Evolutionary conservation across 2,888 invertebrate species (phyloP).

Genomic region (Phyllotreta striolata): DNA sequence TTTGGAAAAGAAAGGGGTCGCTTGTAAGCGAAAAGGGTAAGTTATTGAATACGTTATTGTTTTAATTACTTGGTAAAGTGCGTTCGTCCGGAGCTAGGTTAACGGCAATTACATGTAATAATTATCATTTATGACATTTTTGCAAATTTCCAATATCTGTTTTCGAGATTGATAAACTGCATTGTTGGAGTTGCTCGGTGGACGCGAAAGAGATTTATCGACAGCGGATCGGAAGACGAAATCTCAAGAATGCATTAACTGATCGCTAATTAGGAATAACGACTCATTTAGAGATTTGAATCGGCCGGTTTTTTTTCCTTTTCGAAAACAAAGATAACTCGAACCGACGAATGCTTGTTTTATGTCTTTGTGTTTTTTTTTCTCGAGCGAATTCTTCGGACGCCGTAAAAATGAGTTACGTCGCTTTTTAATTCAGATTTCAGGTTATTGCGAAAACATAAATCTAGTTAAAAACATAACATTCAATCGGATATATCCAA

Average conservation of each 20-base stretch:
- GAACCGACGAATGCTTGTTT: slow-evolving; percentile 23
- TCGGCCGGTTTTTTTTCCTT: slow-evolving; percentile 16
- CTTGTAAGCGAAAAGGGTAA: slow-evolving; percentile 73
- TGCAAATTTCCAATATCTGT: slow-evolving; percentile 25
- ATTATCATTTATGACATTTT: slow-evolving; percentile 30
- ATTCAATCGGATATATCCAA: no score
- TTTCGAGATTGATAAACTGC: slow-evolving; percentile 34
- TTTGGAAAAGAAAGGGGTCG: slow-evolving; percentile 69
- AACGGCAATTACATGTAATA: slow-evolving; percentile 21
- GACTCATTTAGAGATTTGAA: slow-evolving; percentile 33
- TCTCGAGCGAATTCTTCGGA: slow-evolving; percentile 13
- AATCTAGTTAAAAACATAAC: no score
- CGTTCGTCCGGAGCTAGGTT: background rate
- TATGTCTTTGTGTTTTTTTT: slow-evolving; percentile 22
- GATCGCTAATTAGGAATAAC: slow-evolving; percentile 35
- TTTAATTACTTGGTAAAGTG: slow-evolving; percentile 1
- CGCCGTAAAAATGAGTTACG: slow-evolving; percentile 1
- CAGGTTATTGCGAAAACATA: no score
- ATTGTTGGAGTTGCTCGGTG: slow-evolving; percentile 31
- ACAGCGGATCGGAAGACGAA: slow-evolving; percentile 23
- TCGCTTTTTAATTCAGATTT: slow-evolving; percentile 15
- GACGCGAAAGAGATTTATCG: slow-evolving; percentile 33
- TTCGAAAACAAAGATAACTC: slow-evolving; percentile 20
- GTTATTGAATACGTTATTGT: slow-evolving; percentile 44
- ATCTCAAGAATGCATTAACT: slow-evolving; percentile 33